These are phyloP conservation scores for Rana temporaria DNA, from an alignment of 2,113 vertebrate genomes.

Conservation along the genomic window DNA sequence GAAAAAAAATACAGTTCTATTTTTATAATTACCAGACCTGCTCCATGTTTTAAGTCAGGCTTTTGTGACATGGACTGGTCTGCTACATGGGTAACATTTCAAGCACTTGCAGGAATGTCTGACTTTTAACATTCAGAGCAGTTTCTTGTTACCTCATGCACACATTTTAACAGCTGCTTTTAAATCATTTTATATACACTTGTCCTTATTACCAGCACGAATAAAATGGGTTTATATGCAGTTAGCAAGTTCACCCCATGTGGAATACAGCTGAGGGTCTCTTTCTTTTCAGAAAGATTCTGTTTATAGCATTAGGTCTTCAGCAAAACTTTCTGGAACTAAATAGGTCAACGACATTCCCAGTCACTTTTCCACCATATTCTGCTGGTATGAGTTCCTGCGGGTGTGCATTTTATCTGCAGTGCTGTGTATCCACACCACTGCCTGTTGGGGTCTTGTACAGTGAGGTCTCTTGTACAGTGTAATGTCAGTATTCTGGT, in stretches of 20 bases:
- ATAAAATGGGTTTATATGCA: neutral
- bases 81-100: neutral
- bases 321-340: slow-evolving; percentile 6
- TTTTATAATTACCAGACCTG: slow-evolving; percentile 16
- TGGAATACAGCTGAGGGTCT: neutral
- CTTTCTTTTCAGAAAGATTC: neutral
- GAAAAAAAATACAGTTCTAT: slow-evolving; percentile 5
- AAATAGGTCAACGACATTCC: slow-evolving; percentile 13
- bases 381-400: slow-evolving; percentile 65
- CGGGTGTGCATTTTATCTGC: slow-evolving; percentile 78
- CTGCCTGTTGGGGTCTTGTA: slow-evolving; percentile 85
- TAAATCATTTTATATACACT: neutral
- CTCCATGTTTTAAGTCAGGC: neutral
- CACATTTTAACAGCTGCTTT: slow-evolving; percentile 20
- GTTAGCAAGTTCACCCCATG: neutral
- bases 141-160: neutral
- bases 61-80: neutral
- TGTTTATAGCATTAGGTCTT: neutral
- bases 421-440: slow-evolving; percentile 72
- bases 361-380: slow-evolving; percentile 4
- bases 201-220: slow-evolving; percentile 15
- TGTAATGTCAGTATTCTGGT: slow-evolving; percentile 95
- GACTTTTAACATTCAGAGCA: neutral
- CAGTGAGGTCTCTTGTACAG: slow-evolving; percentile 91
- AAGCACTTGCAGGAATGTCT: neutral